Conservation (phyloP, 2,888 invertebrate species). For the Drosophila kanekoi region DNA sequence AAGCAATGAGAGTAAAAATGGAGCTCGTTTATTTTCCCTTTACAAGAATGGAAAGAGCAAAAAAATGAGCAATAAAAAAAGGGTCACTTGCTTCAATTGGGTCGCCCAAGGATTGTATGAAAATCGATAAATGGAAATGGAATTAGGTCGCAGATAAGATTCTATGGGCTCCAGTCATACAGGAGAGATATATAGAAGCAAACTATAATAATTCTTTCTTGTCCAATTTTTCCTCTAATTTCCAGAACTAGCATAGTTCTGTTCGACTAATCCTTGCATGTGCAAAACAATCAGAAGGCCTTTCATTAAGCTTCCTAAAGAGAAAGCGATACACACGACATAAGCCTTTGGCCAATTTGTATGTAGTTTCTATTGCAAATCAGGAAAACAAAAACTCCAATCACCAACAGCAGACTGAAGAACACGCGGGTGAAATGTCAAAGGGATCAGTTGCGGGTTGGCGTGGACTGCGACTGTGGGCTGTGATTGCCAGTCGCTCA, state of each 20-base stretch:
- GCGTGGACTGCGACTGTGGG: background rate
- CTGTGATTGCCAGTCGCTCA: constrained; percentile 13
- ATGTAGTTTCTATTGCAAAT: constrained; percentile 18
- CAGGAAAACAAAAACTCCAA: constrained; percentile 5
- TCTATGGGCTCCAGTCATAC: no score
- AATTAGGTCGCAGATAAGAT: constrained; percentile 27
- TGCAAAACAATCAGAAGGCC: constrained; percentile 4
- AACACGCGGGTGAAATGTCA: constrained; percentile 11
- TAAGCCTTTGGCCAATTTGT: constrained; percentile 20
- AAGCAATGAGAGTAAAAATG: constrained; percentile 3
- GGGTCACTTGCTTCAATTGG: constrained; percentile 21
- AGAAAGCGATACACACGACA: background rate
- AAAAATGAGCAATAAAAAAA: constrained; percentile 9
- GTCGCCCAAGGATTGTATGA: constrained; percentile 7
- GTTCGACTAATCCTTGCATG: background rate
- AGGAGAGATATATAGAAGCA: no score
- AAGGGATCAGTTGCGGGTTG: constrained; percentile 12
- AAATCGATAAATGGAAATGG: constrained; percentile 29
- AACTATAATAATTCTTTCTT: background rate
- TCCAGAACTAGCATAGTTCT: background rate
- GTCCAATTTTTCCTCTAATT: background rate
- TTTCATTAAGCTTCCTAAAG: background rate
- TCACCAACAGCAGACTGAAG: constrained; percentile 6
- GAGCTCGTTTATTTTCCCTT: background rate
- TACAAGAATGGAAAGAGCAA: background rate